Conservation (phyloP, 2,113 vertebrate species). For the Trichomycterus rosablanca region DNA sequence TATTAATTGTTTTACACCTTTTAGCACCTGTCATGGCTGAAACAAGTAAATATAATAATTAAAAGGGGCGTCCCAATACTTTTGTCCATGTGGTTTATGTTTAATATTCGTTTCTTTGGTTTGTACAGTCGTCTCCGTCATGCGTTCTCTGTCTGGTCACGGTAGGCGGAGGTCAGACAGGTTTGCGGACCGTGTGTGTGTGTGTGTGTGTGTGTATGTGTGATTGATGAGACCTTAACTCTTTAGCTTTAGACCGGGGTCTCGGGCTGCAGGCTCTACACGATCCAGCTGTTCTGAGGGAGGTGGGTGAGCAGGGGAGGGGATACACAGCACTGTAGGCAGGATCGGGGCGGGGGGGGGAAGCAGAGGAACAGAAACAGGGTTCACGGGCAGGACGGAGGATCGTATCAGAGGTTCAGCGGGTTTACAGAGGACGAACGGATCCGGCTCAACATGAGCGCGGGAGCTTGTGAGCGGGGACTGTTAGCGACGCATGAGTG, state of each 20-base stretch:
- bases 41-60: no score
- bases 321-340: slow-evolving; percentile 10
- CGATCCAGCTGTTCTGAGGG: slow-evolving; percentile 37
- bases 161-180: no score
- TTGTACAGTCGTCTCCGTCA: no score
- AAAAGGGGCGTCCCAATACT: no score
- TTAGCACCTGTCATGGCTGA: no score
- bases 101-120: no score
- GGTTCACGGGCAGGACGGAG: neutral
- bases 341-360: slow-evolving; percentile 8
- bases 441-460: neutral
- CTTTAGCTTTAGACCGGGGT: slow-evolving; percentile 14
- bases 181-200: no score
- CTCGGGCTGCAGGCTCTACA: slow-evolving; percentile 33
- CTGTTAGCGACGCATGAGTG: slow-evolving; percentile 18
- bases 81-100: no score
- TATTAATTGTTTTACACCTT: no score
- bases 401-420: neutral
- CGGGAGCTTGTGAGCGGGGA: slow-evolving; percentile 8
- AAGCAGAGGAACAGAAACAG: no score
- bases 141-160: no score
- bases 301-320: slow-evolving; percentile 14
- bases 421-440: neutral
- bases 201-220: no score
- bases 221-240: slow-evolving; percentile 12